These are phyloP conservation scores for Choristoneura fumiferana DNA, from an alignment of 1,140 invertebrate species.

Conservation along the genomic window DNA sequence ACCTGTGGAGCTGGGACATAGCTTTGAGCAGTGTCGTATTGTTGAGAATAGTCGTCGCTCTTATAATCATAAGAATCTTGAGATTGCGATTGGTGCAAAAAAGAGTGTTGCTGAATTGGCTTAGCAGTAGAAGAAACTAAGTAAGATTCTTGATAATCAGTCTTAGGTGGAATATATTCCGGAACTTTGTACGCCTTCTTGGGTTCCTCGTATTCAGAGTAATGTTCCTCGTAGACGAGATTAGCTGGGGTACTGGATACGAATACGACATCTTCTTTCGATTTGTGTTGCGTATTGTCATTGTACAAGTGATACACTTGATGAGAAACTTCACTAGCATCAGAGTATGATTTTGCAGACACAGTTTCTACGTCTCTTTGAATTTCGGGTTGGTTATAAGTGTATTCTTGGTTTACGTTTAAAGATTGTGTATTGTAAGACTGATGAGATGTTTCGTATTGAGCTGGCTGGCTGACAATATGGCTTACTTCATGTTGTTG, in stretches of 20 bases:
- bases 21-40: constrained; percentile 39
- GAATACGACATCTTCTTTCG: constrained; percentile 50
- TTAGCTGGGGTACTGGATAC: constrained; percentile 63
- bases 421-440: constrained; percentile 36
- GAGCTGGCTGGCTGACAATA: constrained; percentile 34
- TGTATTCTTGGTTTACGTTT: constrained; percentile 44
- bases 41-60: constrained; percentile 39
- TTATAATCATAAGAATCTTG: constrained; percentile 50
- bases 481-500: constrained; percentile 46
- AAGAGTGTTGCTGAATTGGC: constrained; percentile 45
- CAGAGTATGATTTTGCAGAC: constrained; percentile 50
- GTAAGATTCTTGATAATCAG: constrained; percentile 44
- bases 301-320: constrained; percentile 58
- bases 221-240: constrained; percentile 65
- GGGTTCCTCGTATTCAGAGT: constrained; percentile 48
- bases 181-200: constrained; percentile 50
- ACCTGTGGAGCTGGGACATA: constrained; percentile 31
- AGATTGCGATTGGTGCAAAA: constrained; percentile 35
- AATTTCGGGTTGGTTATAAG: constrained; percentile 60
- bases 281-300: constrained; percentile 32
- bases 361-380: constrained; percentile 47
- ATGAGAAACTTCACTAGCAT: constrained; percentile 63
- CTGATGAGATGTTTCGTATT: constrained; percentile 40
- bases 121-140: constrained; percentile 44
- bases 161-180: constrained; percentile 62